Base-by-base conservation (phyloP, 2,113 vertebrate genomes). In the Ptilorrhoa leucosticta region DNA sequence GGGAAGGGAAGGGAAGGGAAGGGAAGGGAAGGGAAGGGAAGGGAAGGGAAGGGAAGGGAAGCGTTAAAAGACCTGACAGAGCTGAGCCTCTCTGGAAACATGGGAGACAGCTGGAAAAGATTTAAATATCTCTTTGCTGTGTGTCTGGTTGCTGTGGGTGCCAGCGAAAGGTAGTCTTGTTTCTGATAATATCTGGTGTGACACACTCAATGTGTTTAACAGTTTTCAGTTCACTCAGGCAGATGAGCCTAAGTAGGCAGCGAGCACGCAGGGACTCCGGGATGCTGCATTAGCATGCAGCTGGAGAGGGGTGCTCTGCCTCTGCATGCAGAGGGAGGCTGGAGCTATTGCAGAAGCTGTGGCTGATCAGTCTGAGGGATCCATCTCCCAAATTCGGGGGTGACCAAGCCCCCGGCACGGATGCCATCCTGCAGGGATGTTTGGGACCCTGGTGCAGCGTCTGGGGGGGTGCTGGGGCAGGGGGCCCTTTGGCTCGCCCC, bases 131-230 rank as follows among this genome's bases (percentile, higher is more conserved):
- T 68, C 48, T 82, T 88, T 80, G 76, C 88, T 90, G 85, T 81
- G 86, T 83, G 75, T 88, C 88, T 94, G 82, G 54, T 57, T 88
- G 94, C 85, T 5, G 30, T 83, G 89, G 88, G 94, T 95, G 92
- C 92, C 90, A 93, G 88, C 0, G 1, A 77, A 83, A 97, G 95
- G 96, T 93, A 94, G 71, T 57, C 79, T 83, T 83, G 88, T 88
- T 95, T 86, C 88, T 94, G 96, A 92, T 93, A 92, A 90, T 97
- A 95, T 93, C 95, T 95, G 96, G 48, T 84, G 83, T 97, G 95
- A 95, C 95, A 95, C 95, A 92, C 95, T 94, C 94, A 87, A 83
- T 93, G 95, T 96, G 95, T 91, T 95, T 77, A 90, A 88, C 94
- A 94, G 90, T 94, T 93, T 90, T 90, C 85, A 53, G 92, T 17